Evolutionary conservation across 2,888 invertebrate species (phyloP), one percentile per base, ranked within the genome.

Genomic region (Sarcophaga carnaria): DNA sequence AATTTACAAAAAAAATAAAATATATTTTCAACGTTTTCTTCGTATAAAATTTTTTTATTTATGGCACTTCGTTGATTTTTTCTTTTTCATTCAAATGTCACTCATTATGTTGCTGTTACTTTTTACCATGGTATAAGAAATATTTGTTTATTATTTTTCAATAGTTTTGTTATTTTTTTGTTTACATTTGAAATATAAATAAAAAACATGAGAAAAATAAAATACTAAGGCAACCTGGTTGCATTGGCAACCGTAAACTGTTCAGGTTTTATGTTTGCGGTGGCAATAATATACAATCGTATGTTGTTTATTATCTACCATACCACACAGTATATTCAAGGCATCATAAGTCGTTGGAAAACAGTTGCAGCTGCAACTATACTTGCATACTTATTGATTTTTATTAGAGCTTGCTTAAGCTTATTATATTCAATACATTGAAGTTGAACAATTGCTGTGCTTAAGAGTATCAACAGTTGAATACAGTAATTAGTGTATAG

Each of bases 201-300:
- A 37, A 37, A 37, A 37, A 37, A 37, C 37, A 10, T 37, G 37
- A 10, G 37, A 2, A 37, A 10, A 37, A 10, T 37, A 37, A 59
- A 86, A 64, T 37, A 64, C 49, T 69, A 80, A 64, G 79, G 79
- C 79, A 79, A 74, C 80, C 63, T 69, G 54, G 83, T 80, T 86
- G 86, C 86, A 67, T 63, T 80, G 80, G 62, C 76, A 86, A 79
- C 80, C 25, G 27, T 37, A 76, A 37, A 47, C 25, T 67, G 62
- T 67, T 60, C 47, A 62, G 63, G 78, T 45, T 70, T 47, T 70
- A 59, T 74, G 37, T 67, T 12, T 54, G 2, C 17, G 22, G 14
- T 17, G 22, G 22, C 22, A 22, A 22, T 22, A 22, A 22, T 22
- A 22, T 22, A 22, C 22, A 22, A 22, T 22, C 22, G 22, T 22